Evolutionary conservation across 2,797 vertebrate genomes (phyloP), one percentile per base, ranked within the genome.

Genomic region (Toxotes lorentzi): DNA sequence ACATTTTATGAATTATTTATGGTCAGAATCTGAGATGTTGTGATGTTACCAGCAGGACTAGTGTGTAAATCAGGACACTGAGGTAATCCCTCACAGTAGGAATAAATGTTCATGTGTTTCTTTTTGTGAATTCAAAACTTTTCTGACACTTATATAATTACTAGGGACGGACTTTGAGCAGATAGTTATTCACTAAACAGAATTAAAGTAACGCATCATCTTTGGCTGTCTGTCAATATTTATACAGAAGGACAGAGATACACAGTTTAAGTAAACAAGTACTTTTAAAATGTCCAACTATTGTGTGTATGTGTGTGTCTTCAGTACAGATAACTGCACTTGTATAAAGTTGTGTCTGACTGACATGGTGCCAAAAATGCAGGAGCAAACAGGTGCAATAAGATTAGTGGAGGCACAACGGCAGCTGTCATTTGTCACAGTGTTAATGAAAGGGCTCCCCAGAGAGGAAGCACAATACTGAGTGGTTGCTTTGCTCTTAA

Each of bases 301-400:
- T 6, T n/a, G 61, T 68, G 17, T 57, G 30, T 30, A 30, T 30
- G 4, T 30, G 27, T 3, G 27, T 30, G 27, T 30, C 27, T 30
- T 14, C 50, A 68, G 21, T 40, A 19, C 45, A 40, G 38, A 56
- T 63, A 66, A 40, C 6, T 27, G 17, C 17, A 24, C 51, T 2
- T 3, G 19, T 41, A 27, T 35, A 56, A 76, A 70, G 69, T 47
- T 2, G n/a, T 54, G 70, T 78, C 62, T 78, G 57, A 68, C 51
- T 48, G 30, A 66, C 67, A 51, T 30, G 47, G 41, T 75, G 69
- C 72, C 24, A 67, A 41, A 59, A 17, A 76, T 70, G 62, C 51
- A 71, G 34, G 27, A 67, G 61, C 19, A 70, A 82, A 86, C 86
- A 90, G 83, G 64, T 89, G 86, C 77, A 23, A 11, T 50, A 21